Evolutionary conservation across 2,113 vertebrate species (phyloP).

Genomic region (Blennius ocellaris): DNA sequence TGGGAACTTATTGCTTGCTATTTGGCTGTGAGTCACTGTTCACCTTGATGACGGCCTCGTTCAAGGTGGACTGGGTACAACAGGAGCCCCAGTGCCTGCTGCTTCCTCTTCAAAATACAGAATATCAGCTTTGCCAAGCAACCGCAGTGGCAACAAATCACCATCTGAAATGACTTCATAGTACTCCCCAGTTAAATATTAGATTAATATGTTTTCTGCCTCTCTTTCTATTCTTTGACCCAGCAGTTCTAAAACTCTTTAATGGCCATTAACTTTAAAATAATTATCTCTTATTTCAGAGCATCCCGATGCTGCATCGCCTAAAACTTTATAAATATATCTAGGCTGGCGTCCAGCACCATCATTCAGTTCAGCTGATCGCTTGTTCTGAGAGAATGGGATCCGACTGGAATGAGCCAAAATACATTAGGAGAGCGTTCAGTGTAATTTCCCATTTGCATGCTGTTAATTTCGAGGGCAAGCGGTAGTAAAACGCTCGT

Average conservation of each 20-base stretch:
- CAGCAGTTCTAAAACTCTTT: conserved; percentile 14
- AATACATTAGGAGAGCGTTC: conserved; percentile 54
- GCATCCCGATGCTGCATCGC: not conserved
- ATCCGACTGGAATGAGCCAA: conserved; percentile 54
- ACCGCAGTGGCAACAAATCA: not conserved
- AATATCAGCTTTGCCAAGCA: not conserved
- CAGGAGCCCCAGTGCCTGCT: not conserved
- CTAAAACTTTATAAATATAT: conserved; percentile 40
- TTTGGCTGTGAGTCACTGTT: not conserved
- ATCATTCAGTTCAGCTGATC: conserved; percentile 26
- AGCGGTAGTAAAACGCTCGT: conserved; percentile 40
- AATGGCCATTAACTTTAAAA: conserved; percentile 36
- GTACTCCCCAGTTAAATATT: not conserved
- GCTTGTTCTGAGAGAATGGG: conserved; percentile 30
- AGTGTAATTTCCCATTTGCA: conserved; percentile 58
- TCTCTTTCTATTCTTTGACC: not conserved
- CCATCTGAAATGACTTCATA: not conserved
- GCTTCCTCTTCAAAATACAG: not conserved
- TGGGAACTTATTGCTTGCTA: not conserved
- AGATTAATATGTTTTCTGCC: not conserved
- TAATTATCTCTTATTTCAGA: conserved; percentile 25
- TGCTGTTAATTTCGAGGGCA: conserved; percentile 63
- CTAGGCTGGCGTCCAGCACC: conserved; percentile 37
- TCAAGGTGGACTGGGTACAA: not conserved
- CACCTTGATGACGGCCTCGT: not conserved